Evolutionary conservation across 2,113 vertebrate species (phyloP), one percentile per base, ranked within the genome.

Genomic region (Callocephalon fimbriatum): DNA sequence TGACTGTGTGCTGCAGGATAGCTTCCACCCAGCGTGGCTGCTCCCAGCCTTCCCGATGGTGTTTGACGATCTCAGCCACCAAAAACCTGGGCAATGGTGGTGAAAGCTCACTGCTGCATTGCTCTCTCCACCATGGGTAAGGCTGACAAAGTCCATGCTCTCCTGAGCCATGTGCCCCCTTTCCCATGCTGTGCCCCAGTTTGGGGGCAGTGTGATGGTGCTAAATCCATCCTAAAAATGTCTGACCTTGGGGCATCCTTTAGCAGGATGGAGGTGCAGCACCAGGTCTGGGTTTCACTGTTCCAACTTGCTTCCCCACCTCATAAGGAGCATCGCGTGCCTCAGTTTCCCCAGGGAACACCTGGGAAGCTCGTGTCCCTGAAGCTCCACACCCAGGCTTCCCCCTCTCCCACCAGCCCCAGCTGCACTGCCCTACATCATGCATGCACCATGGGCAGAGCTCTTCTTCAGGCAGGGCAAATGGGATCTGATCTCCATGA

Each of bases 121-220:
- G 17, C 2, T 31, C n/a, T 13, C 5, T 50, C 61, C 22, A 10
- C 35, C 35, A 0, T 10, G 38, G 59, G 26, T 18, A 21, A 78
- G 74, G 27, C 54, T 67, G n/a, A 14, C 47, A n/a, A n/a, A n/a
- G 37, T 23, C 54, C 54, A 72, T 31, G 38, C 44, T 47, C 22
- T 79, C 65, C 56, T 2, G 5, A 54, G 54, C 38, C 48, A 15
- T 2, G 4, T 51, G 54, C 50, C n/a, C 51, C 37, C 3, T 17
- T 50, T 58, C 29, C 50, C 50, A 25, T 2, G 3, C 53, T 0
- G 0, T 2, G 2, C 16, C 45, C 16, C 1, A 0, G 6, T 35
- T 35, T 71, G 50, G 47, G 54, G 38, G 5, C 22, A 26, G 66
- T 1, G 0, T n/a, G 21, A 38, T 5, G 17, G 23, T 50, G 84